These are phyloP conservation scores for Ochropacha duplaris DNA, from an alignment of 2,888 invertebrate species.

Conservation along the genomic window DNA sequence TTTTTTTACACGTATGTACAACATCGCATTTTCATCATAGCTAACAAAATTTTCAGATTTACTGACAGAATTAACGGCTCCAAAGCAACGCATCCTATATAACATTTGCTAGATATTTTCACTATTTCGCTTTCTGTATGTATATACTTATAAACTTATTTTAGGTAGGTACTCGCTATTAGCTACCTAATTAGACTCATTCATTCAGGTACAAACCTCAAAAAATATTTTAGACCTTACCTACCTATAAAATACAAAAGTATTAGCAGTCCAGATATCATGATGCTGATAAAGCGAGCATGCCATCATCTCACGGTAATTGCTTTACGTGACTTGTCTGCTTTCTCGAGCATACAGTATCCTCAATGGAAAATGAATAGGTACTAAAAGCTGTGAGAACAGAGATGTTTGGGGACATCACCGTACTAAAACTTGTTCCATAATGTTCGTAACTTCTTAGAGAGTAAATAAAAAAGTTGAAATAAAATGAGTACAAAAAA, in stretches of 20 bases:
- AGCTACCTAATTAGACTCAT: background rate
- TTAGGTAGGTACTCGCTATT: no score
- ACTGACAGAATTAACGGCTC: background rate
- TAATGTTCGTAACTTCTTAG: conserved; percentile 1
- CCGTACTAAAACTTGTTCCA: conserved; percentile 2
- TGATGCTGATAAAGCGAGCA: conserved; percentile 36
- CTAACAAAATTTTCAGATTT: background rate
- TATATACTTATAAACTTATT: no score
- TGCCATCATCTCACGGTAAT: conserved; percentile 33
- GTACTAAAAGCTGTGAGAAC: conserved; percentile 1
- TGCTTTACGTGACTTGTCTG: conserved; percentile 52
- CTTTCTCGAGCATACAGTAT: conserved; percentile 34
- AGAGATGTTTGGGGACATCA: background rate
- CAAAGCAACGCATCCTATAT: background rate
- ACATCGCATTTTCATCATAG: background rate
- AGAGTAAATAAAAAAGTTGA: background rate
- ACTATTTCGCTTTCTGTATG: no score
- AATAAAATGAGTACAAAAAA: conserved; percentile 4
- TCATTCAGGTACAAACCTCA: background rate
- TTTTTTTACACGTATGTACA: background rate
- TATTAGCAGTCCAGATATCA: conserved; percentile 30
- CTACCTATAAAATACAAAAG: conserved; percentile 29
- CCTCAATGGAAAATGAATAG: background rate
- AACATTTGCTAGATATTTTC: background rate
- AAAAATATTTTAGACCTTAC: background rate